Evolutionary conservation across 2,113 vertebrate species (phyloP).

Genomic region (Paraplagusia blochii): DNA sequence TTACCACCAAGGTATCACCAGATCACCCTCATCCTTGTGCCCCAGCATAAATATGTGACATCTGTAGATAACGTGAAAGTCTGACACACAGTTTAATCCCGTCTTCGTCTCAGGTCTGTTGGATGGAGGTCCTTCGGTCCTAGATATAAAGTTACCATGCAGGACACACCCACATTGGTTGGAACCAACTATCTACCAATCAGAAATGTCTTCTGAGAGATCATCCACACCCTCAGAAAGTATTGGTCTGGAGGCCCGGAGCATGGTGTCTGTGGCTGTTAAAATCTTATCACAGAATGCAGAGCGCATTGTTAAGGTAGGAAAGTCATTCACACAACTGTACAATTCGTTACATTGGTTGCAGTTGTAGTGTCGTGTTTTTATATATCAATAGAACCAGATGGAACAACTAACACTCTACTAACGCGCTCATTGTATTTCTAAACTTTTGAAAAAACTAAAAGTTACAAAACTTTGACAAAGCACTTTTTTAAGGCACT

Average conservation of each 20-base stretch:
- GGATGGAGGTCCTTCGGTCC: constrained; percentile 75
- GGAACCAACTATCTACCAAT: constrained; percentile 89
- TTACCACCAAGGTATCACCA: constrained; percentile 88
- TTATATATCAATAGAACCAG: no score
- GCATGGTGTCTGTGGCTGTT: constrained; percentile 92
- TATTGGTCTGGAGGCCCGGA: constrained; percentile 82
- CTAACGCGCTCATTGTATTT: no score
- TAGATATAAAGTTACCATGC: constrained; percentile 84
- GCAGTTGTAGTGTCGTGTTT: no score
- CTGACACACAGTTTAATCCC: background rate
- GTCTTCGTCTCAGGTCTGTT: constrained; percentile 75
- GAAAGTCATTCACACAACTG: background rate
- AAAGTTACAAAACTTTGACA: no score
- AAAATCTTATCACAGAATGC: constrained; percentile 88
- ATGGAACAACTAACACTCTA: no score
- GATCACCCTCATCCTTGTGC: background rate
- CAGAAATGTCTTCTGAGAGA: constrained; percentile 79
- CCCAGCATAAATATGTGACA: background rate
- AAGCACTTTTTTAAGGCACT: no score
- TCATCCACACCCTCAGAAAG: constrained; percentile 78
- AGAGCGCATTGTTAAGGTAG: constrained; percentile 91
- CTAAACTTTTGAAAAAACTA: no score
- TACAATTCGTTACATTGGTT: no score
- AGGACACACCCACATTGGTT: constrained; percentile 89
- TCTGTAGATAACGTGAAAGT: background rate